These are phyloP conservation scores for Stictocephala bisonia DNA, from an alignment of 2,888 invertebrate species.

Conservation along the genomic window DNA sequence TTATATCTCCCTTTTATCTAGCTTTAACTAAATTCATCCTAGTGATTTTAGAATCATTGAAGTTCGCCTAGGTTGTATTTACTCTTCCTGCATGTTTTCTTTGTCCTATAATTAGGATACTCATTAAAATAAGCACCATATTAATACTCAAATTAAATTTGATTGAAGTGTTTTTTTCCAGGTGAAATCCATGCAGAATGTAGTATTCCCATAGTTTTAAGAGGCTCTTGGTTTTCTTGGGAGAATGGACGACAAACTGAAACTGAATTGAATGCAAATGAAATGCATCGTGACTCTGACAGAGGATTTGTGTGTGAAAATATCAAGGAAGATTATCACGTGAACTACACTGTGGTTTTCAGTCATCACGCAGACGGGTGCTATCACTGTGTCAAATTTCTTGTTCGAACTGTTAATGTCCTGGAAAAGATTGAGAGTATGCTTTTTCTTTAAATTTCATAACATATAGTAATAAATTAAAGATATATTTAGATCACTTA, in stretches of 20 bases:
- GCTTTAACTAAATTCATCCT: no score
- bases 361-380: constrained; percentile 70
- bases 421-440: constrained; percentile 89
- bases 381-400: constrained; percentile 85
- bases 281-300: constrained; percentile 79
- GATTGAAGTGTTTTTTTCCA: no score
- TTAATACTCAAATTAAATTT: no score
- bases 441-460: constrained; percentile 59
- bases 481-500: no score
- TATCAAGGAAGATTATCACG: constrained; percentile 77
- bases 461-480: no score
- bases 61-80: no score
- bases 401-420: constrained; percentile 88
- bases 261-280: constrained; percentile 83
- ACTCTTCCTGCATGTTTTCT: no score
- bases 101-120: no score
- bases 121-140: no score
- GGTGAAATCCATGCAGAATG: constrained; percentile 64
- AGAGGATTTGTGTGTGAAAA: constrained; percentile 70
- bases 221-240: constrained; percentile 93
- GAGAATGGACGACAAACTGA: constrained; percentile 86
- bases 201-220: constrained; percentile 80
- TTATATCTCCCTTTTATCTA: no score
- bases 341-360: constrained; percentile 89
- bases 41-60: no score